These are phyloP conservation scores for Sitta europaea DNA, from an alignment of 2,113 vertebrate genomes.

Conservation along the genomic window DNA sequence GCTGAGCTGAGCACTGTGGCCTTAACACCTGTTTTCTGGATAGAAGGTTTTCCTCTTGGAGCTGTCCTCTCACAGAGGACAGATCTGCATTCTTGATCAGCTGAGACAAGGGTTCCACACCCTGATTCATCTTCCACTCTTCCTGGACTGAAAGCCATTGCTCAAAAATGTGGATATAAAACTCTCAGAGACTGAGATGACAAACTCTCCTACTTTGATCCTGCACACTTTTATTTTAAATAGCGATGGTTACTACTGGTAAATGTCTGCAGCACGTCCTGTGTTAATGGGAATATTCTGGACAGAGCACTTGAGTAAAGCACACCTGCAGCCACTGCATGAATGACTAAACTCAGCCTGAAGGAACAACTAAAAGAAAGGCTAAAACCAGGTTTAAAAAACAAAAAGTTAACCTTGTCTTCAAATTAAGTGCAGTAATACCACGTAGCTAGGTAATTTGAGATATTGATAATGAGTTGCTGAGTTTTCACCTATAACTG, in stretches of 20 bases:
- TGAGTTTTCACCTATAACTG: background rate
- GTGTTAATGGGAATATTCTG: background rate
- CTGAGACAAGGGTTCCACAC: background rate
- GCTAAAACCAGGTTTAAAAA: background rate
- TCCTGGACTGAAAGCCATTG: background rate
- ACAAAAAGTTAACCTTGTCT: background rate
- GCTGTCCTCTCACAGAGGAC: fast-evolving
- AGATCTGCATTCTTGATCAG: background rate
- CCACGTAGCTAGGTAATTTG: background rate
- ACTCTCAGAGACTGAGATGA: background rate
- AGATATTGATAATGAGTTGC: background rate
- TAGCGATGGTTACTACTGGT: background rate
- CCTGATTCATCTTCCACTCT: background rate
- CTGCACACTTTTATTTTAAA: background rate
- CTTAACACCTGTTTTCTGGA: background rate
- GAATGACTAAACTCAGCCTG: background rate
- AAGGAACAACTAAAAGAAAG: background rate
- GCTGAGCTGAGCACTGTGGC: background rate
- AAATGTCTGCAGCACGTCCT: background rate
- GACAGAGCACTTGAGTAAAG: background rate
- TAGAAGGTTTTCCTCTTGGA: background rate
- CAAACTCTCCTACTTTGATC: background rate
- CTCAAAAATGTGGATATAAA: background rate
- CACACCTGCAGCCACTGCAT: too few species aligned
- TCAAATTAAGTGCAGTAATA: background rate